A percentile compares a stretch with the other conserved stretches of the same genome.
Evolutionary conservation across 2,113 vertebrate species (phyloP).

Genomic region (Lathamus discolor): DNA sequence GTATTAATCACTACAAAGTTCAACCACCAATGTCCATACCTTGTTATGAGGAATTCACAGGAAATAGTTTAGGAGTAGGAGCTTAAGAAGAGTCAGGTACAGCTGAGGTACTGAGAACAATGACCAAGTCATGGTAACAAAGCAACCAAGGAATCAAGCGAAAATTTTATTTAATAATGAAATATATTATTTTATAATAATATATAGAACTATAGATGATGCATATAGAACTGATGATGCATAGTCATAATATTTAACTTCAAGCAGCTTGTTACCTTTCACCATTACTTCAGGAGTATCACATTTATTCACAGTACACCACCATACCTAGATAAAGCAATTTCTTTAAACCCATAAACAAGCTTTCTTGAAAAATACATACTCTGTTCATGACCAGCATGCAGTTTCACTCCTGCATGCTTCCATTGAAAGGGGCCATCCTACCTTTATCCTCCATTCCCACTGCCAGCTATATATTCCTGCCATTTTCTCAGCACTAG

Average conservation of each 20-base stretch:
- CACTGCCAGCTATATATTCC: neutral
- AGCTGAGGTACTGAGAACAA: neutral
- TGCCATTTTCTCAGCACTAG: neutral
- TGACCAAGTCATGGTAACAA: neutral
- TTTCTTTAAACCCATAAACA: neutral
- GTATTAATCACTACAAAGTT: neutral
- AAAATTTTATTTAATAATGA: neutral
- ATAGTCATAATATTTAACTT: neutral
- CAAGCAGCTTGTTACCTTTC: neutral
- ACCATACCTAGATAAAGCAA: neutral
- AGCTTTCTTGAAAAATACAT: neutral
- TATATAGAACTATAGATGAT: no score
- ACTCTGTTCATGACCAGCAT: neutral
- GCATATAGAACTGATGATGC: neutral
- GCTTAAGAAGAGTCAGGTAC: neutral
- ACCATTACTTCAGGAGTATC: neutral
- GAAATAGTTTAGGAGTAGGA: neutral
- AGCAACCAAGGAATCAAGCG: neutral
- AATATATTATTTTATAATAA: no score
- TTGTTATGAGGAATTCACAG: neutral
- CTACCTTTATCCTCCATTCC: neutral
- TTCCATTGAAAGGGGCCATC: neutral
- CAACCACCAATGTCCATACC: neutral
- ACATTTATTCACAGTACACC: neutral
- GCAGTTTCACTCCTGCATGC: neutral